Percentiles rank a stretch among this genome's conserved stretches.
Evolutionary conservation across 2,797 vertebrate species (phyloP).

Genomic region (Melanitta fusca): DNA sequence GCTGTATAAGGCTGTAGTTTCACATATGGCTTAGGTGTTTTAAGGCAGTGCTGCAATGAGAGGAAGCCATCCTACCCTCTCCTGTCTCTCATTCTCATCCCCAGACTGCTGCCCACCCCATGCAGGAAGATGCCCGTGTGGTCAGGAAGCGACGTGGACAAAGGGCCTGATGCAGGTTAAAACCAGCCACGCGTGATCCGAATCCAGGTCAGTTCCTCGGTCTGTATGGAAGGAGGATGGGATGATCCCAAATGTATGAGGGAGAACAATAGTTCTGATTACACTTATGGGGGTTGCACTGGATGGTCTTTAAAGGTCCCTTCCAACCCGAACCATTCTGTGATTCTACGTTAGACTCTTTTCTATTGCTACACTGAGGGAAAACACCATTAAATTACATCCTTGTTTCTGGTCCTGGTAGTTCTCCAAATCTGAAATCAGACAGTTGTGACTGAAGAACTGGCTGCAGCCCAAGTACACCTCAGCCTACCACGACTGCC

Average conservation of each 20-base stretch:
- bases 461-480: background rate
- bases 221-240: background rate
- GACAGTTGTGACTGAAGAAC: background rate
- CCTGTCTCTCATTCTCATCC: background rate
- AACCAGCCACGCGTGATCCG: background rate
- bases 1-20: background rate
- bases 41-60: background rate
- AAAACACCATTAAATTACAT: background rate
- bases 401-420: background rate
- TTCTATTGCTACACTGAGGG: background rate
- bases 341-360: background rate
- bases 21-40: background rate
- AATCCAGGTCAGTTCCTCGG: background rate
- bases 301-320: background rate
- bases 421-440: background rate
- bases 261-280: background rate
- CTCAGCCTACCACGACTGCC: background rate
- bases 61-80: background rate
- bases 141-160: background rate
- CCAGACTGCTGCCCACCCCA: background rate
- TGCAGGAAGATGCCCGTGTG: background rate
- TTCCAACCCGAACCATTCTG: background rate
- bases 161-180: background rate
- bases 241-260: background rate
- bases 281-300: background rate